Conservation (phyloP, 2,797 vertebrate species). For the Chelonia mydas region DNA sequence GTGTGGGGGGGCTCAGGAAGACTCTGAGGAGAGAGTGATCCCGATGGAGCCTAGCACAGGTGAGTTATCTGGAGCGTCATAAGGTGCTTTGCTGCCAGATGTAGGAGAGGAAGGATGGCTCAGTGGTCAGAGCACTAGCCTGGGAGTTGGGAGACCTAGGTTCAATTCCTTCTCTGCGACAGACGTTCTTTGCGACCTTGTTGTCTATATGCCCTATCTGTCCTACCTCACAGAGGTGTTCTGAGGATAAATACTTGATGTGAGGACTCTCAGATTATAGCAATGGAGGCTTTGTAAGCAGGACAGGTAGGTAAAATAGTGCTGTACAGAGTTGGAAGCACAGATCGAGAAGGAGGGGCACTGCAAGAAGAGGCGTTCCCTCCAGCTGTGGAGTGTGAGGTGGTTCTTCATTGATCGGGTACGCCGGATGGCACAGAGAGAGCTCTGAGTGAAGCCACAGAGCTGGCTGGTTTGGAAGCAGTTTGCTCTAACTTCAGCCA, state of each 20-base stretch:
- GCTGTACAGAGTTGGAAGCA: too few relatives aligned
- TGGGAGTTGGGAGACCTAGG: neutral
- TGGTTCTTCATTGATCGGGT: neutral
- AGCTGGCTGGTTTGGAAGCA: neutral
- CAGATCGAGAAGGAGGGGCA: neutral
- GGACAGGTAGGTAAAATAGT: neutral
- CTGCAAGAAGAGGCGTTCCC: neutral
- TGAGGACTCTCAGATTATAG: neutral
- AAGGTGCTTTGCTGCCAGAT: accelerated
- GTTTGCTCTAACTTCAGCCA: neutral
- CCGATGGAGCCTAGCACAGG: slow-evolving; percentile 49
- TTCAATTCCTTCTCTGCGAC: neutral
- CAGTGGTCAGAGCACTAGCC: neutral
- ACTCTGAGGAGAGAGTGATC: slow-evolving; percentile 11
- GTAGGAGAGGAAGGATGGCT: accelerated
- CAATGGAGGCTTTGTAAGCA: neutral
- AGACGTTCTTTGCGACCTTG: neutral
- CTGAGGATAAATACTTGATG: neutral
- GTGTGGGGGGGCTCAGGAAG: neutral
- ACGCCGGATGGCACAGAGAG: neutral
- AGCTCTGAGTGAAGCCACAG: neutral
- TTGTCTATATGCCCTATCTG: neutral
- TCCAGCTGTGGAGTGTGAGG: neutral
- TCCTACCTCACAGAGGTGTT: neutral
- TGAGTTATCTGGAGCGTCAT: neutral